Percentiles rank a stretch among this genome's conserved stretches.
These are phyloP conservation scores for Cherax quadricarinatus DNA, from an alignment of 1,140 invertebrate species.

Conservation along the genomic window DNA sequence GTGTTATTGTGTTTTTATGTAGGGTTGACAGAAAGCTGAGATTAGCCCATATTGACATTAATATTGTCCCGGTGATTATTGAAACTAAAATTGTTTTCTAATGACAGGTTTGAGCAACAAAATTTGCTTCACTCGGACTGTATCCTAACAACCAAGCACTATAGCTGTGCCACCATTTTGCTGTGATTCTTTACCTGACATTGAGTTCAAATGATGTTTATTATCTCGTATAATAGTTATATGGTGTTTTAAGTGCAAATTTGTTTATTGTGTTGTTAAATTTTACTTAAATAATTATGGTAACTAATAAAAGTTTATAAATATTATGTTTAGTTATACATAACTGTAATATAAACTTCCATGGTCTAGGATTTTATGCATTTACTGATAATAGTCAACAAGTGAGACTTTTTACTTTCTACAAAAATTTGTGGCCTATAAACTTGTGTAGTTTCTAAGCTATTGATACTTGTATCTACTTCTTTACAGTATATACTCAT, in stretches of 20 bases:
- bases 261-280: slow-evolving; percentile 45
- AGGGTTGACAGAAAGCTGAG: too few relatives aligned
- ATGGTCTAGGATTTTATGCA: slow-evolving; percentile 46
- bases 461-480: too few relatives aligned
- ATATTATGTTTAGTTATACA: neutral
- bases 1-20: too few relatives aligned
- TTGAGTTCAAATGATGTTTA: slow-evolving; percentile 51
- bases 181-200: slow-evolving; percentile 66
- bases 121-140: neutral
- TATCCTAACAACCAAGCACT: neutral
- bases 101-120: too few relatives aligned
- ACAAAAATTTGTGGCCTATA: neutral
- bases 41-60: too few relatives aligned
- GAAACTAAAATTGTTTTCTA: neutral
- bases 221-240: slow-evolving; percentile 39
- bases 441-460: neutral
- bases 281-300: neutral
- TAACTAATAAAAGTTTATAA: neutral
- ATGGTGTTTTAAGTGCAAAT: slow-evolving; percentile 59
- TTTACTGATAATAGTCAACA: slow-evolving; percentile 31
- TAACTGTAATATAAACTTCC: slow-evolving; percentile 29
- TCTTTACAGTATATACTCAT: too few relatives aligned
- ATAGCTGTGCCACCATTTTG: slow-evolving; percentile 54
- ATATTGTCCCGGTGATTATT: neutral
- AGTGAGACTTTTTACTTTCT: neutral